Conservation (phyloP, 1,140 invertebrate genomes). For the Gonioctena quinquepunctata region DNA sequence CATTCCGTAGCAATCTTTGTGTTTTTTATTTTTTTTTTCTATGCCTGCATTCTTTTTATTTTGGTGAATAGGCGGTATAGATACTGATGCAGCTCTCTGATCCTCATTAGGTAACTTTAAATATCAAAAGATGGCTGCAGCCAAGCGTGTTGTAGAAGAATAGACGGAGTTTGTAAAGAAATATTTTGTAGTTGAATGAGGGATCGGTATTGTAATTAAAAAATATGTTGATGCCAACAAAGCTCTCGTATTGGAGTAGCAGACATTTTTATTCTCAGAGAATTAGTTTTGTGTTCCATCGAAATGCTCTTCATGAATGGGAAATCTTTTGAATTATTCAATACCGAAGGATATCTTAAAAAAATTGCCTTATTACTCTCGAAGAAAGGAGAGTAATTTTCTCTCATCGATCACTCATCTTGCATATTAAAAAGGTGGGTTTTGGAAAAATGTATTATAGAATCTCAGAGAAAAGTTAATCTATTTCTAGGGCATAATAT, state of each 20-base stretch:
- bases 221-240: conserved; percentile 8
- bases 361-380: not conserved
- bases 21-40: conserved; percentile 20
- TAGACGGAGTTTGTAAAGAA: conserved; percentile 10
- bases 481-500: no score
- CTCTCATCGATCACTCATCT: not conserved
- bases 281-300: not conserved
- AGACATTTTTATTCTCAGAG: no score
- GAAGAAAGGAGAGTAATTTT: not conserved
- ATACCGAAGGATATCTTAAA: not conserved
- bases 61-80: conserved; percentile 17
- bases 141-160: conserved; percentile 11
- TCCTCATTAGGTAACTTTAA: conserved; percentile 18
- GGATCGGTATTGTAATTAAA: not conserved
- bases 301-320: not conserved
- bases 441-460: no score
- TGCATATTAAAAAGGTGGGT: no score
- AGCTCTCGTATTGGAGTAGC: not conserved
- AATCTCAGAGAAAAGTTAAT: no score
- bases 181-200: not conserved
- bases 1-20: conserved; percentile 12
- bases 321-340: not conserved
- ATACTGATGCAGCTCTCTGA: conserved; percentile 3
- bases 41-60: conserved; percentile 2
- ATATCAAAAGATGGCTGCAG: conserved; percentile 18